Conservation (phyloP, 2,797 vertebrate genomes). For the Microtus agrestis region DNA sequence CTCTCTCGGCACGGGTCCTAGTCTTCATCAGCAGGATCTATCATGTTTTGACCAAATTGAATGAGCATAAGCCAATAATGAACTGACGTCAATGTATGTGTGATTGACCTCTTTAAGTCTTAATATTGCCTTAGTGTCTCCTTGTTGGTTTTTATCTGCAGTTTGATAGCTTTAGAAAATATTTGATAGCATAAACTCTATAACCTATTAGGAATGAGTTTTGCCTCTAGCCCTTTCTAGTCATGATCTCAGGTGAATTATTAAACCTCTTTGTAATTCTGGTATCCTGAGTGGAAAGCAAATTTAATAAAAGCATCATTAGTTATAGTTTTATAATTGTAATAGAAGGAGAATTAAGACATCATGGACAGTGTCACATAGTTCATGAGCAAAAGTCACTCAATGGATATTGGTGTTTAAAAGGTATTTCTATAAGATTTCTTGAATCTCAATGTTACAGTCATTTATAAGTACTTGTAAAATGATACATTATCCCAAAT, state of each 20-base stretch:
- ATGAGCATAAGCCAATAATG: background rate
- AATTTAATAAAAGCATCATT: background rate
- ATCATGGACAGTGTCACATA: background rate
- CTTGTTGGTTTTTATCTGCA: background rate
- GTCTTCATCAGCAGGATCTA: background rate
- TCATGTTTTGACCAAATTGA: background rate
- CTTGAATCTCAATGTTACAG: background rate
- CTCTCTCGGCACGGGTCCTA: too few species aligned
- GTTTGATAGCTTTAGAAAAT: background rate
- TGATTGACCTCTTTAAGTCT: background rate
- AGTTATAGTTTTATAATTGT: background rate
- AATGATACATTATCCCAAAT: constrained; percentile 35
- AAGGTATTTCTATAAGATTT: background rate
- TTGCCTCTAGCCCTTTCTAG: background rate
- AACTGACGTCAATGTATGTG: background rate
- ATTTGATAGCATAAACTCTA: background rate
- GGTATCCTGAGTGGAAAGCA: constrained; percentile 19
- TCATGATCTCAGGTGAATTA: background rate
- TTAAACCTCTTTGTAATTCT: background rate
- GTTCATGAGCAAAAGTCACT: background rate
- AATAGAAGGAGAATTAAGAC: constrained; percentile 25
- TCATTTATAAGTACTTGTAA: background rate
- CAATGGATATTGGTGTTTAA: background rate
- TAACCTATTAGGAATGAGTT: background rate
- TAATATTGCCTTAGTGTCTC: background rate